phyloP scores from a whole-genome alignment of 2,113 vertebrate genomes.

The Bufo bufo region DNA sequence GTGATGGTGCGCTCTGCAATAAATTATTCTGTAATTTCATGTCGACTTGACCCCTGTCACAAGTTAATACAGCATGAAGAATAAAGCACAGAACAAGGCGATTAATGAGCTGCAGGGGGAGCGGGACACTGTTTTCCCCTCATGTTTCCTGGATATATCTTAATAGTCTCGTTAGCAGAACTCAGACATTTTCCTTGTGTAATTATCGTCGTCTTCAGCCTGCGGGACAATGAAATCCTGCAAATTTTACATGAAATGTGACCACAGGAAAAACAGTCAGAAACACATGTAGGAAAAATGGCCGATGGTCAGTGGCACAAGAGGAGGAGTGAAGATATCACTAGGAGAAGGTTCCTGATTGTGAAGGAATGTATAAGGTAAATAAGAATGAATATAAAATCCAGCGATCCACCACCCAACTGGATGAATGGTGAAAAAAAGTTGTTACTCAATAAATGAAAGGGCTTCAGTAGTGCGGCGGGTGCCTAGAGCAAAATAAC shows the following conservation, averaged over 20 bases:
- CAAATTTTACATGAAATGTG: not conserved
- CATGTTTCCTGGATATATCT: conserved; percentile 79
- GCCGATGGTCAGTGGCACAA: too few relatives aligned
- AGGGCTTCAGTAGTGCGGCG: too few relatives aligned
- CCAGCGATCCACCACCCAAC: too few relatives aligned
- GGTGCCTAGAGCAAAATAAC: too few relatives aligned
- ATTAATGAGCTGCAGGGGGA: conserved; percentile 80
- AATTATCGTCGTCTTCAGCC: conserved; percentile 70
- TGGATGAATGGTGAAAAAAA: too few relatives aligned
- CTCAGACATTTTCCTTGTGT: conserved; percentile 65
- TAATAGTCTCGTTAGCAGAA: conserved; percentile 73
- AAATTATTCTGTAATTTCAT: conserved; percentile 87
- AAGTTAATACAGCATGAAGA: conserved; percentile 87
- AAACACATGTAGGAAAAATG: too few relatives aligned
- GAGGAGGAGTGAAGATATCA: too few relatives aligned
- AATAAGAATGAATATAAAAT: too few relatives aligned
- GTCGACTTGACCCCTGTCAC: conserved; percentile 81
- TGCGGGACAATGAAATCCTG: not conserved
- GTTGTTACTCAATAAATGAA: too few relatives aligned
- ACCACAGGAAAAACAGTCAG: not conserved
- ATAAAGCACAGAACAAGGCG: conserved; percentile 78
- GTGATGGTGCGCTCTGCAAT: conserved; percentile 73
- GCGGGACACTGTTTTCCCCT: conserved; percentile 78
- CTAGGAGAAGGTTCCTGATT: too few relatives aligned
- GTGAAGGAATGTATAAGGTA: too few relatives aligned